Conservation (phyloP, 2,888 invertebrate species). For the Cerastis leucographa region DNA sequence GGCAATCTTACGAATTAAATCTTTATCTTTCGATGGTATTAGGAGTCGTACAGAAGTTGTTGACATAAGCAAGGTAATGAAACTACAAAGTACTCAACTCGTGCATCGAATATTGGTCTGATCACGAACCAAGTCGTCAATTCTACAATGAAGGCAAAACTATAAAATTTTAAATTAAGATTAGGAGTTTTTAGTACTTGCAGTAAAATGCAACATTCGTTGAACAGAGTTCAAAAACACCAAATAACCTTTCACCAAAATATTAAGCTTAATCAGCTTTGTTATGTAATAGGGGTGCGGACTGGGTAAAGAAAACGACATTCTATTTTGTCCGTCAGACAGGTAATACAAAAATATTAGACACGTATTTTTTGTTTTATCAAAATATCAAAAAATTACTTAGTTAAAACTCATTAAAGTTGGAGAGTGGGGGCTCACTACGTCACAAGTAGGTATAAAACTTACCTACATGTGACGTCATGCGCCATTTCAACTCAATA, state of each 20-base stretch:
- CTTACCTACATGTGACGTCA: too few relatives aligned
- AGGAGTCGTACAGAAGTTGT: constrained; percentile 1
- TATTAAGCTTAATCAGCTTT: neutral
- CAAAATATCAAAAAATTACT: too few relatives aligned
- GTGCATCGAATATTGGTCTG: constrained; percentile 22
- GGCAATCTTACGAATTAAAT: neutral
- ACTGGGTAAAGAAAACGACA: too few relatives aligned
- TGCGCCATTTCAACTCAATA: too few relatives aligned
- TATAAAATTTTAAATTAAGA: constrained; percentile 10
- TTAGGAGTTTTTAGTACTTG: constrained; percentile 26
- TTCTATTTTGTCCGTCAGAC: too few relatives aligned
- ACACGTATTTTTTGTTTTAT: too few relatives aligned
- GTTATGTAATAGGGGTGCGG: too few relatives aligned
- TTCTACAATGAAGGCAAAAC: constrained; percentile 18
- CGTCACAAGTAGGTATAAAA: too few relatives aligned
- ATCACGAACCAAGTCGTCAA: constrained; percentile 30
- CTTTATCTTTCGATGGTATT: neutral
- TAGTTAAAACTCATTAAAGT: too few relatives aligned
- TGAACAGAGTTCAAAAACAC: constrained; percentile 2
- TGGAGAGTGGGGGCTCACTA: too few relatives aligned
- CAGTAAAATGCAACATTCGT: constrained; percentile 27
- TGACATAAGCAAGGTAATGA: constrained; percentile 10
- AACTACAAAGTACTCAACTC: constrained; percentile 16
- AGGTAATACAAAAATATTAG: too few relatives aligned
- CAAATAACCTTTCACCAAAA: neutral